A percentile compares a stretch with the other conserved stretches of the same genome.
Evolutionary conservation across 1,140 invertebrate genomes (phyloP).

Genomic region (Pentalonia nigronervosa): DNA sequence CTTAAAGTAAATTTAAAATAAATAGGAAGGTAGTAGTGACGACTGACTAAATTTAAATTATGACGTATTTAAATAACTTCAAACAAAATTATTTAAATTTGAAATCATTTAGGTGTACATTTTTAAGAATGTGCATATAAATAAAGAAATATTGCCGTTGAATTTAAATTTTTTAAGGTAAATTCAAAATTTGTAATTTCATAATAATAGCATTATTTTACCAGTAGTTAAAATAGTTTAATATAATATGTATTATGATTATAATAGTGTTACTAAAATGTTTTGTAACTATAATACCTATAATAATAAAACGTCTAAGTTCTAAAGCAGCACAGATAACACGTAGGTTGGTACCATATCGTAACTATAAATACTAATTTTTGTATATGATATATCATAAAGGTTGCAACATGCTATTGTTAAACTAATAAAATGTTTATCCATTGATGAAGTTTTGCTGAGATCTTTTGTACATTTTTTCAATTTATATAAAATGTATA

Average conservation of each 20-base stretch:
- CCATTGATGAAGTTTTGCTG: background rate
- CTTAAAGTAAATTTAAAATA: background rate
- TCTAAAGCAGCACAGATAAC: background rate
- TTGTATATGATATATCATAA: no score
- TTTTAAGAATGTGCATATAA: background rate
- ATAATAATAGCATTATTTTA: background rate
- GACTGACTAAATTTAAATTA: background rate
- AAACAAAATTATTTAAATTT: background rate
- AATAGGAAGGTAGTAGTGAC: background rate
- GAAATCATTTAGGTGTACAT: background rate
- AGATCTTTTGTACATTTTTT: background rate
- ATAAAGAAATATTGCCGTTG: background rate
- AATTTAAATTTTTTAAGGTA: background rate
- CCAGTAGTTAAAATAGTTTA: background rate
- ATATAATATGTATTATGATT: background rate
- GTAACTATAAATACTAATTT: no score
- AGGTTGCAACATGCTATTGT: no score
- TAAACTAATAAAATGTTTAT: background rate
- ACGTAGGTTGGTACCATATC: background rate
- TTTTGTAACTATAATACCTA: background rate
- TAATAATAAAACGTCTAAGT: background rate
- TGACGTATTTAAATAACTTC: background rate
- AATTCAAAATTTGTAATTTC: background rate
- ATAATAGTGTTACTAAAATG: background rate
- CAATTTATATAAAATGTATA: background rate